These are phyloP conservation scores for Agrotis puta DNA, from an alignment of 2,888 invertebrate genomes.

Conservation along the genomic window DNA sequence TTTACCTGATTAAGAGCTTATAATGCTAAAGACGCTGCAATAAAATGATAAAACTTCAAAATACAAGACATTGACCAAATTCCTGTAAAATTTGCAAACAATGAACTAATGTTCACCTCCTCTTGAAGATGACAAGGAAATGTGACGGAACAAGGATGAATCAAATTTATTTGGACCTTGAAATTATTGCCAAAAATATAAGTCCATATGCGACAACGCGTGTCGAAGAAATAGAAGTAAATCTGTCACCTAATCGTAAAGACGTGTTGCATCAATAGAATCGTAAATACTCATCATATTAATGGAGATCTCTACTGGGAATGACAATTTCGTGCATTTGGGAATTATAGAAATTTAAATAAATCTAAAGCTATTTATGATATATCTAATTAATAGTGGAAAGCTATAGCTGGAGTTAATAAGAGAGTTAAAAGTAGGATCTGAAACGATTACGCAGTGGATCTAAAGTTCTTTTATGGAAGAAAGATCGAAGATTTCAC, in stretches of 20 bases:
- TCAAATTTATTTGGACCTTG: slow-evolving; percentile 53
- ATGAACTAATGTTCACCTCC: slow-evolving; percentile 54
- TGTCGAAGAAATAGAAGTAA: slow-evolving; percentile 38
- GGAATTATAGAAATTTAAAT: background rate
- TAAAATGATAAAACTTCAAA: slow-evolving; percentile 50
- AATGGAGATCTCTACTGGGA: slow-evolving; percentile 9
- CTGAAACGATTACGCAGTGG: background rate
- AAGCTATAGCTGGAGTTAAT: background rate
- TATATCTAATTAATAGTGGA: background rate
- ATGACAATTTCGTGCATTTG: slow-evolving; percentile 18
- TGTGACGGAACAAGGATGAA: slow-evolving; percentile 64
- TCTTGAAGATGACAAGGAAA: slow-evolving; percentile 47
- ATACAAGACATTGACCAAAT: slow-evolving; percentile 49
- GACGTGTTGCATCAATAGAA: slow-evolving; percentile 25
- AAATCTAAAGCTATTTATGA: background rate
- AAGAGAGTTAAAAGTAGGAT: background rate
- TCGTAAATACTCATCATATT: slow-evolving; percentile 20
- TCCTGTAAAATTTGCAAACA: slow-evolving; percentile 66
- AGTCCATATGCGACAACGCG: slow-evolving; percentile 24
- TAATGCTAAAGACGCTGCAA: slow-evolving; percentile 38
- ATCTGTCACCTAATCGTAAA: slow-evolving; percentile 15
- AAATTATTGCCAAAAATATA: slow-evolving; percentile 62
- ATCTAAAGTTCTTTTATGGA: background rate
- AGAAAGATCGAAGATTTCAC: background rate
- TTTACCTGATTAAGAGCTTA: slow-evolving; percentile 54